Conservation (phyloP, 2,888 invertebrate species). For the Phytoseiulus persimilis region DNA sequence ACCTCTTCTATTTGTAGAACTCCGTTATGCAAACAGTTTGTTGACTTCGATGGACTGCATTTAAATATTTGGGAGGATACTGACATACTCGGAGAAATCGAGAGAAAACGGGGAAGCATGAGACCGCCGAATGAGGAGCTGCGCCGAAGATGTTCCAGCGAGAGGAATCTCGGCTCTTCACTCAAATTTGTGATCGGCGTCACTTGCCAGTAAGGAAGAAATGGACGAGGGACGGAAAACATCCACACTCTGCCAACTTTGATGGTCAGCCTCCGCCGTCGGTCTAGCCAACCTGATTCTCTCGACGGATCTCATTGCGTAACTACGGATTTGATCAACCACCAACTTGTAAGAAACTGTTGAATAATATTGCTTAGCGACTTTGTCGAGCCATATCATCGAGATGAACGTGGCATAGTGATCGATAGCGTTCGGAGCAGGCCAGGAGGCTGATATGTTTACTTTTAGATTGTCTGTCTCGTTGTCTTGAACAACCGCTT, state of each 20-base stretch:
- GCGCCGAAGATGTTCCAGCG: too few relatives aligned
- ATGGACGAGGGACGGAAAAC: too few relatives aligned
- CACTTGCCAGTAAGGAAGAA: too few relatives aligned
- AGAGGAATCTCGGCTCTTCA: too few relatives aligned
- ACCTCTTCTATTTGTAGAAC: not conserved
- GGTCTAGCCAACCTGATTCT: not conserved
- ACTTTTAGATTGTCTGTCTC: constrained; percentile 25
- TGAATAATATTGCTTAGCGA: not conserved
- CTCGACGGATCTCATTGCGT: not conserved
- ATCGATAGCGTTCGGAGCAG: constrained; percentile 7
- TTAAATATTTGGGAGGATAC: not conserved
- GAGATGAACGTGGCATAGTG: not conserved
- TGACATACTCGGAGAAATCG: not conserved
- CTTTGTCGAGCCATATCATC: not conserved
- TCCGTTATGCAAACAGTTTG: not conserved
- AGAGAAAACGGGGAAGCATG: not conserved
- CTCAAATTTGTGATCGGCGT: too few relatives aligned
- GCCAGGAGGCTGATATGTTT: constrained; percentile 19
- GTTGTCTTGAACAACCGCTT: constrained; percentile 35
- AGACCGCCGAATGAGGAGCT: too few relatives aligned
- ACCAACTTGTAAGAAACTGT: not conserved
- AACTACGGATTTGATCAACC: not conserved
- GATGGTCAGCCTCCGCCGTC: not conserved
- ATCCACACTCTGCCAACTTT: too few relatives aligned
- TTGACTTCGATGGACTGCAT: not conserved